Conservation (phyloP, 2,888 invertebrate genomes). For the Schizaphis graminum region DNA sequence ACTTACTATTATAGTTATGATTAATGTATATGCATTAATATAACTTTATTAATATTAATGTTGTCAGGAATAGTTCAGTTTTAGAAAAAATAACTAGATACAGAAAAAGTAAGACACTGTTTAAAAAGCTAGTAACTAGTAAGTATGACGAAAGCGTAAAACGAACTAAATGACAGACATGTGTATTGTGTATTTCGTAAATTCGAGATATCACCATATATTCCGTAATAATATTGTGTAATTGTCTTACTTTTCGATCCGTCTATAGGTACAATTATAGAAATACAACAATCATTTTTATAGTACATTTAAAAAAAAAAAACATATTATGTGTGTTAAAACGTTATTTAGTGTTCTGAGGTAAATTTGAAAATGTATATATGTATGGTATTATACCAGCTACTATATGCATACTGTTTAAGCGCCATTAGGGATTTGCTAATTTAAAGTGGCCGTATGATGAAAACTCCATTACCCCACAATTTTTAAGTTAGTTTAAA, state of each 20-base stretch:
- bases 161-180: not conserved
- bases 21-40: not conserved
- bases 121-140: not conserved
- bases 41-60: not conserved
- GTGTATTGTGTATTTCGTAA: not conserved
- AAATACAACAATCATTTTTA: not conserved
- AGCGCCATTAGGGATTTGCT: not conserved
- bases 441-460: slow-evolving; percentile 19
- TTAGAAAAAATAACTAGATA: not conserved
- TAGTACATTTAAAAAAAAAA: too few species aligned
- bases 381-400: not conserved
- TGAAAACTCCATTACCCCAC: slow-evolving; percentile 9
- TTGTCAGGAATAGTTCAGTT: not conserved
- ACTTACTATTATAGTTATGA: not conserved
- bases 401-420: not conserved
- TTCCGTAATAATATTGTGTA: not conserved
- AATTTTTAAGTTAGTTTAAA: slow-evolving; percentile 15
- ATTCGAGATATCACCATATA: not conserved
- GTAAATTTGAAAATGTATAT: not conserved
- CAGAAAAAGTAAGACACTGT: not conserved
- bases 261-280: too few species aligned
- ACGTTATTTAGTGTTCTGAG: not conserved
- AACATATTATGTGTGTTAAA: not conserved
- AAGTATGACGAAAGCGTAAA: not conserved
- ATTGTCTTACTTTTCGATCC: not conserved